phyloP scores from a whole-genome alignment of 2,888 invertebrate genomes.

The Meloe dianella region DNA sequence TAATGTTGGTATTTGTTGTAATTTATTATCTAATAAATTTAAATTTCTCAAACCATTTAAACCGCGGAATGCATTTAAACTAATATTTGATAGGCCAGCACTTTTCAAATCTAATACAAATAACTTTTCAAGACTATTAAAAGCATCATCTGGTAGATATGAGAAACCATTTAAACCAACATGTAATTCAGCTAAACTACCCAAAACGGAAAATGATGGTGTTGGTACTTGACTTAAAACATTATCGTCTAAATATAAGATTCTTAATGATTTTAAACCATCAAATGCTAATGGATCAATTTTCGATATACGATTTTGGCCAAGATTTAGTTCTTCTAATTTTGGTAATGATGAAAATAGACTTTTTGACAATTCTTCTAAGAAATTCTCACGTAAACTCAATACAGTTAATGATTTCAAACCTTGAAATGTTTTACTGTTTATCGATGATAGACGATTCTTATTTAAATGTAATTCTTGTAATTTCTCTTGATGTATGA shows the following conservation, averaged over 20 bases:
- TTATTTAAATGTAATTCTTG: slow-evolving; percentile 83
- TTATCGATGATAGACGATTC: slow-evolving; percentile 82
- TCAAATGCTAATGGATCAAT: slow-evolving; percentile 80
- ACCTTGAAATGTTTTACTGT: slow-evolving; percentile 81
- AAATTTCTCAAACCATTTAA: slow-evolving; percentile 76
- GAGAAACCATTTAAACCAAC: slow-evolving; percentile 84
- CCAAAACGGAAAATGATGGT: slow-evolving; percentile 72
- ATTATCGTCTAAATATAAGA: slow-evolving; percentile 85
- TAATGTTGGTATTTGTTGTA: slow-evolving; percentile 75
- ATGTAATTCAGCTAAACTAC: slow-evolving; percentile 82
- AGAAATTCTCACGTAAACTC: slow-evolving; percentile 80
- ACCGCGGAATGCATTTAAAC: slow-evolving; percentile 77
- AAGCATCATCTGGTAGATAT: slow-evolving; percentile 76
- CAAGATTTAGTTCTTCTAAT: slow-evolving; percentile 84
- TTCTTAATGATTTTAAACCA: slow-evolving; percentile 75
- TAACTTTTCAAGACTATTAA: slow-evolving; percentile 76
- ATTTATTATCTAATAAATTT: slow-evolving; percentile 80
- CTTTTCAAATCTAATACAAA: slow-evolving; percentile 80
- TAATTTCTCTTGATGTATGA: slow-evolving; percentile 79
- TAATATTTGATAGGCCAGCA: slow-evolving; percentile 80
- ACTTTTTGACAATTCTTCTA: slow-evolving; percentile 78
- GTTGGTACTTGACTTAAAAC: slow-evolving; percentile 79
- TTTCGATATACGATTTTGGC: slow-evolving; percentile 82
- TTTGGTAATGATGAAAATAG: slow-evolving; percentile 76
- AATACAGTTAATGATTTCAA: slow-evolving; percentile 78